These are phyloP conservation scores for Euwallacea fornicatus DNA, from an alignment of 1,140 invertebrate species.

Conservation along the genomic window DNA sequence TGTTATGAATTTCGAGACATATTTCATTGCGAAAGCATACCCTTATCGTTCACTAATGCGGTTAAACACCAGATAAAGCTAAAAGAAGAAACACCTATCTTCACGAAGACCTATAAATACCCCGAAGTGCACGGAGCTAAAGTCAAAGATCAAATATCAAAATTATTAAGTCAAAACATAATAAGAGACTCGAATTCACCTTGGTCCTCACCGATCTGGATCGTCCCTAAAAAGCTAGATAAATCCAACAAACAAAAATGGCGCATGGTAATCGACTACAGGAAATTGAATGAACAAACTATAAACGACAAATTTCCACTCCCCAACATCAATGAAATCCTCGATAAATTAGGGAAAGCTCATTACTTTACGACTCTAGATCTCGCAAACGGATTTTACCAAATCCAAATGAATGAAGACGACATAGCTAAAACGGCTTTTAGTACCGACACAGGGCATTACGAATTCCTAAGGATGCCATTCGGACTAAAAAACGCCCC, in stretches of 20 bases:
- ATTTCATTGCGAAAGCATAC: constrained; percentile 30
- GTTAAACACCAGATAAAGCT: constrained; percentile 36
- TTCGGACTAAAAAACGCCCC: constrained; percentile 35
- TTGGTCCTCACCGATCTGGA: constrained; percentile 48
- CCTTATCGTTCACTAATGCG: constrained; percentile 34
- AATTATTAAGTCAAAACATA: constrained; percentile 35
- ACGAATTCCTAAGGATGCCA: constrained; percentile 33
- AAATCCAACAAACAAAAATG: constrained; percentile 31
- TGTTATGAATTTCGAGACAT: constrained; percentile 35
- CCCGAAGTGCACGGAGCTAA: constrained; percentile 28
- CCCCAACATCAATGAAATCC: constrained; percentile 22
- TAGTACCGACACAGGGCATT: constrained; percentile 23
- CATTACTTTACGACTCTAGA: constrained; percentile 24
- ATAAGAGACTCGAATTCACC: constrained; percentile 48
- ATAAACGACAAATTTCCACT: constrained; percentile 23
- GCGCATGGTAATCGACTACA: constrained; percentile 30
- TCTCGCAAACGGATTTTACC: constrained; percentile 43
- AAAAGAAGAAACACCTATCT: constrained; percentile 25
- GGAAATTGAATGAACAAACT: constrained; percentile 27
- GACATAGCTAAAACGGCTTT: constrained; percentile 31
- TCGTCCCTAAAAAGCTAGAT: constrained; percentile 52
- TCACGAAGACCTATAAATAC: constrained; percentile 34
- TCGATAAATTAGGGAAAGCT: constrained; percentile 24
- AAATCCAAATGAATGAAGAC: constrained; percentile 48
- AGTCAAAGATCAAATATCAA: constrained; percentile 32